A percentile compares a stretch with the other conserved stretches of the same genome.
Conservation (phyloP, 2,113 vertebrate genomes). For the Cryptomyrus ogoouensis region DNA sequence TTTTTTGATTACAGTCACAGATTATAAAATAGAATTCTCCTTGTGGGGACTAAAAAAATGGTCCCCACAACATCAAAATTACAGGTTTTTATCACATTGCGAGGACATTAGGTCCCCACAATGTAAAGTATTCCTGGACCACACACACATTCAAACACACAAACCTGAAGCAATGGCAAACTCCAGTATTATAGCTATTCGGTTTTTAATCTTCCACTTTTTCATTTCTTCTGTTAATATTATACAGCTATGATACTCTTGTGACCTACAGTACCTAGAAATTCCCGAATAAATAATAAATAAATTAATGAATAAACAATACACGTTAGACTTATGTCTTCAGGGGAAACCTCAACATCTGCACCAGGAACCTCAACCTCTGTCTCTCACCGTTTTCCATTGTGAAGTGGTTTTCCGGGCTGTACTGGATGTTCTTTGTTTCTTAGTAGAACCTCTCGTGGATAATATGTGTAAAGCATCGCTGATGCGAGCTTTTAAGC, state of each 20-base stretch:
- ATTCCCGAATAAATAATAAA: background rate
- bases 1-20: background rate
- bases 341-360: background rate
- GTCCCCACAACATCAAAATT: background rate
- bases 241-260: background rate
- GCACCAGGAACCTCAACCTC: background rate
- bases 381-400: background rate
- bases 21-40: too few species aligned
- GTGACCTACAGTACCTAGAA: background rate
- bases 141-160: conserved; percentile 22
- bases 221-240: background rate
- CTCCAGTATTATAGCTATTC: background rate
- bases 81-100: too few species aligned
- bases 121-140: too few species aligned
- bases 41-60: background rate
- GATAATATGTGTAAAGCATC: background rate
- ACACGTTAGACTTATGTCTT: background rate
- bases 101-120: too few species aligned
- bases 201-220: background rate
- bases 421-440: background rate
- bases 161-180: background rate
- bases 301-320: background rate
- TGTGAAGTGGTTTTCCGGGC: background rate
- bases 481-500: background rate
- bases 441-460: background rate